A percentile compares a stretch with the other conserved stretches of the same genome.
Conservation (phyloP, 2,797 vertebrate genomes). For the Podargus strigoides region DNA sequence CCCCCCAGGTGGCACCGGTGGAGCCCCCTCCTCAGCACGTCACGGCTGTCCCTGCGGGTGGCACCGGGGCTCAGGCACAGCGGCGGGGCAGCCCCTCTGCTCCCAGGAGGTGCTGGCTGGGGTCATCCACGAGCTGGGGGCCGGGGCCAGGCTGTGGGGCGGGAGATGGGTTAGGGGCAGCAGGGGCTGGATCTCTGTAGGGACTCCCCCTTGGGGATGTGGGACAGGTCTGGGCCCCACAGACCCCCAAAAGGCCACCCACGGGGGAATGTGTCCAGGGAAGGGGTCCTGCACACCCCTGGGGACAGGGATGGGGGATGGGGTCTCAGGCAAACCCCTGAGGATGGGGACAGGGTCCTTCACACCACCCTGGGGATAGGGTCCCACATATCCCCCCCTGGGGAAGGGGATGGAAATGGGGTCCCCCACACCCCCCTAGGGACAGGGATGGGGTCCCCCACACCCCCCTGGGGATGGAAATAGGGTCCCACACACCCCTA, state of each 20-base stretch:
- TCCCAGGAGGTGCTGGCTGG: slow-evolving; percentile 81
- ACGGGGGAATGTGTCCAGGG: fast-evolving
- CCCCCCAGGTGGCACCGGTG: fast-evolving
- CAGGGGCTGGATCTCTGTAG: fast-evolving
- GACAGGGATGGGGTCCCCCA: neutral
- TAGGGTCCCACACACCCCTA: neutral
- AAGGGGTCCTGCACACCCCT: neutral
- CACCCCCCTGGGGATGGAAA: neutral
- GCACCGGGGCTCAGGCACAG: slow-evolving; percentile 40
- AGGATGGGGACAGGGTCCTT: too few species aligned
- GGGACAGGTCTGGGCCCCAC: too few species aligned
- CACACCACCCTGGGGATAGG: too few species aligned
- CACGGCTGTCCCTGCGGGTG: fast-evolving
- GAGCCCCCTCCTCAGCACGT: fast-evolving
- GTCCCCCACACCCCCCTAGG: neutral
- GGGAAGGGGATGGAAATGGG: too few species aligned
- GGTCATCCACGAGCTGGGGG: slow-evolving; percentile 78
- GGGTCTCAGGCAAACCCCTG: too few species aligned
- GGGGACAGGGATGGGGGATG: neutral
- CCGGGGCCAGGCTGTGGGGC: slow-evolving; percentile 85
- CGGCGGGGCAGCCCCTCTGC: slow-evolving; percentile 79
- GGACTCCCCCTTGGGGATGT: fast-evolving
- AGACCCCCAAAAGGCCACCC: neutral
- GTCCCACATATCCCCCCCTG: too few species aligned
- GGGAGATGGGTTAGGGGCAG: neutral